Evolutionary conservation across 2,113 vertebrate genomes (phyloP), one percentile per base, ranked within the genome.

Genomic region (Telmatochromis sp.): DNA sequence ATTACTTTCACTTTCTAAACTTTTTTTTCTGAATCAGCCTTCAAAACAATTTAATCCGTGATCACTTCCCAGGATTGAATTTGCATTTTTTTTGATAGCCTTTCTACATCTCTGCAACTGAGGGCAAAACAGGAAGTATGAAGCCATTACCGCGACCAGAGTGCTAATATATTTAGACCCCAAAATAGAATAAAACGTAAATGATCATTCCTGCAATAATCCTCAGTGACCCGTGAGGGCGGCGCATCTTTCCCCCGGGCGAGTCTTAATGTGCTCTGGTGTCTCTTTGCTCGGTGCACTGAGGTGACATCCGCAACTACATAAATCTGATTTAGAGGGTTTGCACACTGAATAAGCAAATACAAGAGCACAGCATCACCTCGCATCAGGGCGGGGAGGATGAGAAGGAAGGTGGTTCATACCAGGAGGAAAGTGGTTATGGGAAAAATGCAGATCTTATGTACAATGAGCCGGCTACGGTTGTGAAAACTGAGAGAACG

Each of bases 321-420:
- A 93, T 94, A 92, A 94, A 96, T 94, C 89, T 93, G 88, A 95
- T 93, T 94, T 93, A 94, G 89, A 90, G 88, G 75, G 84, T 85
- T 75, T 88, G 87, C 87, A 81, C 87, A 60, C 53, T 89, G 92
- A 95, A 94, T 93, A 63, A 88, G 90, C 92, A 93, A 94, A 90
- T 71, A 88, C 92, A 93, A 17, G 87, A 86, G 87, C 91, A 10
- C 84, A 13, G 57, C 90, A 86, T 95, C 91, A 85, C 90, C 89
- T 94, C 86, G 63, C 82, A 94, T 95, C 91, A 95, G 82, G 85
- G 5, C 4, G 31, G 12, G 28, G 60, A 84, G 80, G 85, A 71
- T 40, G 87, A 91, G 84, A 55, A 80, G 89, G 84, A 89, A 92
- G 88, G 89, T 85, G 81, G 83, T 17, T 71, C 33, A 57, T 68